Percentiles rank a stretch among this genome's conserved stretches.
Evolutionary conservation across 2,113 vertebrate genomes (phyloP).

Genomic region (Marmota flaviventris): DNA sequence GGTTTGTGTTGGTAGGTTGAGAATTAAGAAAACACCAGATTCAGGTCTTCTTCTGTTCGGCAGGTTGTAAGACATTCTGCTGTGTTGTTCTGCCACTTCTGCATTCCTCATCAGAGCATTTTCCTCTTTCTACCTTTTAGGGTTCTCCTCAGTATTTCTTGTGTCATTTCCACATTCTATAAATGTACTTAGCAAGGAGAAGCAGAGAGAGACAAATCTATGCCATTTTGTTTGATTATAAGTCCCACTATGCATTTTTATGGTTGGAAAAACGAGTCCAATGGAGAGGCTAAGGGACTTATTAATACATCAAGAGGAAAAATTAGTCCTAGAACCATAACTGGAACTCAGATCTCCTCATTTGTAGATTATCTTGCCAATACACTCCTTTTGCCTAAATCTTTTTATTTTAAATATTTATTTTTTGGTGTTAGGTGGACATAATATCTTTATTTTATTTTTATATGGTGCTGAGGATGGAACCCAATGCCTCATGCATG

Average conservation of each 20-base stretch:
- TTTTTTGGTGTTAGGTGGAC: too few relatives aligned
- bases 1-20: neutral
- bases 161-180: neutral
- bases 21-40: neutral
- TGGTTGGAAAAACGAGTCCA: neutral
- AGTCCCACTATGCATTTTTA: neutral
- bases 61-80: neutral
- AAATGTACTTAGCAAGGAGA: neutral
- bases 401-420: too few relatives aligned
- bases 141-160: neutral
- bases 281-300: neutral
- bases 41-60: neutral
- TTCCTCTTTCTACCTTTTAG: neutral
- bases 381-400: neutral
- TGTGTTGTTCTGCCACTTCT: neutral
- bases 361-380: neutral
- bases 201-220: neutral
- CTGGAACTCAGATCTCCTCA: neutral
- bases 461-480: too few relatives aligned
- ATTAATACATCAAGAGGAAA: constrained; percentile 5
- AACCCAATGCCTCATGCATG: too few relatives aligned
- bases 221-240: neutral
- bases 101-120: neutral
- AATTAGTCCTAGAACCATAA: neutral
- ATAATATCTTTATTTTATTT: too few relatives aligned